These are phyloP conservation scores for Ancistrus triradiatus DNA, from an alignment of 2,113 vertebrate genomes.

Conservation along the genomic window DNA sequence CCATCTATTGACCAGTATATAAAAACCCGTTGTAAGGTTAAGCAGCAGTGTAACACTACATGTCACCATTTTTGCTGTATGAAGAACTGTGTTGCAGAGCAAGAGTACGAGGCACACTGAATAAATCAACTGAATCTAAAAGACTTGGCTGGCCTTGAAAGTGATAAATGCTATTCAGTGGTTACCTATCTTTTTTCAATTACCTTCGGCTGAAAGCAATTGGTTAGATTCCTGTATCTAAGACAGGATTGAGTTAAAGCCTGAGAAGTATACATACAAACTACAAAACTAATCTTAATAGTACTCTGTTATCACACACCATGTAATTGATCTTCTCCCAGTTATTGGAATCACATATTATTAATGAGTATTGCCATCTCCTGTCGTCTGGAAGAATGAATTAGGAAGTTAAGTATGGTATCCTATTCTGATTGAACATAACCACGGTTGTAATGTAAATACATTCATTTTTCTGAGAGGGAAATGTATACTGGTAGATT, in stretches of 20 bases:
- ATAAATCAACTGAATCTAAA: constrained; percentile 10
- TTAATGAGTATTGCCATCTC: not conserved
- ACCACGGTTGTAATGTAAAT: not conserved
- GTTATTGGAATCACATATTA: not conserved
- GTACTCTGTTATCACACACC: not conserved
- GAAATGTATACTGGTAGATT: not conserved
- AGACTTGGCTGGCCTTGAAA: not conserved
- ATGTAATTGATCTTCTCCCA: not conserved
- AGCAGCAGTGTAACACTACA: not conserved
- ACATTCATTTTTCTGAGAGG: constrained; percentile 1
- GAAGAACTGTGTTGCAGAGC: not conserved
- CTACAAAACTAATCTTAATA: not conserved
- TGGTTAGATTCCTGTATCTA: not conserved
- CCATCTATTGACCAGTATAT: too few species aligned
- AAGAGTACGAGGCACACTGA: not conserved
- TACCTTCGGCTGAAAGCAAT: constrained; percentile 15
- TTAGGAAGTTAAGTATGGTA: too few species aligned
- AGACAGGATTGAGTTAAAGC: constrained; percentile 12
- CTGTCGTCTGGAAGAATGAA: too few species aligned
- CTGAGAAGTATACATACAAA: not conserved
- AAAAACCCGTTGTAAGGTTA: too few species aligned
- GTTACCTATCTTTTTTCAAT: constrained; percentile 18
- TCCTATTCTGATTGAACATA: not conserved
- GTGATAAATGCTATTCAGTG: constrained; percentile 12
- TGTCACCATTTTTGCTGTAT: not conserved